A percentile compares a stretch with the other conserved stretches of the same genome.
Evolutionary conservation across 1,140 invertebrate species (phyloP).

Genomic region (Goniozus legneri): DNA sequence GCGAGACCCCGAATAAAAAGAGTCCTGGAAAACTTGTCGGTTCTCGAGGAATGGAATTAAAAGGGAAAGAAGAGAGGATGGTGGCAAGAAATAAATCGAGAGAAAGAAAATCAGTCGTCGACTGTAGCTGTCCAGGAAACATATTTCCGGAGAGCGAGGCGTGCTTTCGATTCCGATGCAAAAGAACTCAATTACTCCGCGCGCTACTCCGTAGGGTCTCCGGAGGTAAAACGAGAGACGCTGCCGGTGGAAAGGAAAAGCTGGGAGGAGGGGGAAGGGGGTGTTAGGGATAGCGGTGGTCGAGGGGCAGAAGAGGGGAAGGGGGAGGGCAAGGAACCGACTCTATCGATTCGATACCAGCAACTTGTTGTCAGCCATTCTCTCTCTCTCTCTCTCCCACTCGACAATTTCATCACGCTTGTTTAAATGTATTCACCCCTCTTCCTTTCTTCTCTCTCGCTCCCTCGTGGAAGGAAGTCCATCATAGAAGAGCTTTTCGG

Average conservation of each 20-base stretch:
- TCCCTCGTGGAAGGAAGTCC: too few species aligned
- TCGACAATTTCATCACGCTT: too few species aligned
- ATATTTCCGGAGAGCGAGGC: not conserved
- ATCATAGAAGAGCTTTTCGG: too few species aligned
- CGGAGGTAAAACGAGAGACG: constrained; percentile 1
- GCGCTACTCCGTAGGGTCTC: constrained; percentile 7
- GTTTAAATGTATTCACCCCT: too few species aligned
- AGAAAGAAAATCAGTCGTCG: too few species aligned
- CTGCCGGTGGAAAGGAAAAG: constrained; percentile 1
- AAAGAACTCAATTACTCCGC: constrained; percentile 33
- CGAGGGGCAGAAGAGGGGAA: constrained; percentile 1
- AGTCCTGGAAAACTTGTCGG: too few species aligned
- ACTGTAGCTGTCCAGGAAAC: not conserved
- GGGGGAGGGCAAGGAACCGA: too few species aligned
- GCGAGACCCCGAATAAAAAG: too few species aligned
- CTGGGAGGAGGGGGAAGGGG: not conserved
- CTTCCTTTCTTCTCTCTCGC: too few species aligned
- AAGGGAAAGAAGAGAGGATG: too few species aligned
- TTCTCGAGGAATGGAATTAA: too few species aligned
- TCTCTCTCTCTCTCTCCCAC: constrained; percentile 16
- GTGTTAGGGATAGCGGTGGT: constrained; percentile 6
- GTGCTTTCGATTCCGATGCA: constrained; percentile 21
- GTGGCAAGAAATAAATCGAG: too few species aligned
- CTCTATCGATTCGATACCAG: constrained; percentile 49
- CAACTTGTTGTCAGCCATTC: constrained; percentile 52